A percentile compares a stretch with the other conserved stretches of the same genome.
Conservation (phyloP, 2,797 vertebrate genomes). For the Hippocampus kuda region DNA sequence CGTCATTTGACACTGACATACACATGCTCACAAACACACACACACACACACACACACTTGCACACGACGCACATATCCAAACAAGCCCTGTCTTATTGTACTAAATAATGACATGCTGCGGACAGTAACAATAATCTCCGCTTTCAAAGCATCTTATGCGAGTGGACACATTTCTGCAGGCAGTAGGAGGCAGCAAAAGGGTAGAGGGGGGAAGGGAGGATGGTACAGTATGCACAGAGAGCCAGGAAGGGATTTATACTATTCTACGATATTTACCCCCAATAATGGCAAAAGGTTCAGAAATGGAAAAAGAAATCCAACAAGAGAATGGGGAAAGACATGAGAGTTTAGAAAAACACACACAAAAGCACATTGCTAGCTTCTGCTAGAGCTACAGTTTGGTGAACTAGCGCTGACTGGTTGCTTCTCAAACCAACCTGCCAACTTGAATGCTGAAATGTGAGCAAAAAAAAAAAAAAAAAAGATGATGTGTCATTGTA, state of each 20-base stretch:
- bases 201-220: slow-evolving; percentile 28
- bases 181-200: slow-evolving; percentile 40
- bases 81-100: slow-evolving; percentile 38
- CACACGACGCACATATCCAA: background rate
- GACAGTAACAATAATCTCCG: slow-evolving; percentile 59
- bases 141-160: slow-evolving; percentile 66
- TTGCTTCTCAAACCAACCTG: background rate
- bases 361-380: background rate
- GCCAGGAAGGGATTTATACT: slow-evolving; percentile 45
- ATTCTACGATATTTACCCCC: slow-evolving; percentile 29
- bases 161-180: slow-evolving; percentile 64
- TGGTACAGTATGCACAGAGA: slow-evolving; percentile 43
- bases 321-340: background rate
- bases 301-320: background rate
- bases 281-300: background rate
- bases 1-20: slow-evolving; percentile 20
- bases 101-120: slow-evolving; percentile 47
- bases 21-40: slow-evolving; percentile 12
- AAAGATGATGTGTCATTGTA: too few relatives aligned
- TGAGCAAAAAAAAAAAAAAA: background rate
- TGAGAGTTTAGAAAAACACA: background rate
- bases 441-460: background rate
- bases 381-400: background rate
- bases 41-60: slow-evolving; percentile 16
- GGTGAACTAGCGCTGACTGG: background rate